Evolutionary conservation across 2,888 invertebrate species (phyloP).

Genomic region (Gastrophysa polygoni): DNA sequence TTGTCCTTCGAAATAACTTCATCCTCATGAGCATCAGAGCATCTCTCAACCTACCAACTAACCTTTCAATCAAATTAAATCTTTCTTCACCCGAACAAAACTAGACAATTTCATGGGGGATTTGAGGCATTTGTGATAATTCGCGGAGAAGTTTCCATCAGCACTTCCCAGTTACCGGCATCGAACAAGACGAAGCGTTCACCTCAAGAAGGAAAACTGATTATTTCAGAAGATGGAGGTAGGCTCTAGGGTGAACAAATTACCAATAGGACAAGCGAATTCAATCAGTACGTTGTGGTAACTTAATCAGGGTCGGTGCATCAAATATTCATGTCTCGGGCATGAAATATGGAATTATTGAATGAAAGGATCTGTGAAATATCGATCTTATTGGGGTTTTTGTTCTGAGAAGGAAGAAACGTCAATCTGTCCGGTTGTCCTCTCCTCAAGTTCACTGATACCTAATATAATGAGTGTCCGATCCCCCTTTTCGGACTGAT

Average conservation of each 20-base stretch:
- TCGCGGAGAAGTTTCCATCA: not conserved
- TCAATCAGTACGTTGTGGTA: conserved; percentile 9
- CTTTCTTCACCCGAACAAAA: conserved; percentile 13
- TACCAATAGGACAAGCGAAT: conserved; percentile 17
- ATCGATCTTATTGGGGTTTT: too few species aligned
- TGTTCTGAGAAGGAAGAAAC: too few species aligned
- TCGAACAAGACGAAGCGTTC: conserved; percentile 22
- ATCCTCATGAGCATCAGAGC: not conserved
- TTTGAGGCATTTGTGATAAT: conserved; percentile 5
- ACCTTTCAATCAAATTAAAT: conserved; percentile 9
- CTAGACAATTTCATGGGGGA: conserved; percentile 19
- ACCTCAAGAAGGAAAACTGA: conserved; percentile 18
- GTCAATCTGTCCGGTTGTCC: too few species aligned
- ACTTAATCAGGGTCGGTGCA: not conserved
- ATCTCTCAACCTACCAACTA: conserved; percentile 3
- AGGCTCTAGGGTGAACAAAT: conserved; percentile 12
- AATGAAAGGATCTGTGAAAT: too few species aligned
- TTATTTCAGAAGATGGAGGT: conserved; percentile 23
- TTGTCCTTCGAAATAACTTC: not conserved
- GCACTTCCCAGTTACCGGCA: conserved; percentile 6
- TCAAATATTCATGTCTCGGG: not conserved
- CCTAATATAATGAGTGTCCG: too few species aligned
- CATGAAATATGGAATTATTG: not conserved
- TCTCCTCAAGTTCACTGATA: too few species aligned
- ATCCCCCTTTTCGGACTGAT: too few species aligned